Evolutionary conservation across 1,140 invertebrate species (phyloP), one percentile per base, ranked within the genome.

Genomic region (Chionoecetes opilio): DNA sequence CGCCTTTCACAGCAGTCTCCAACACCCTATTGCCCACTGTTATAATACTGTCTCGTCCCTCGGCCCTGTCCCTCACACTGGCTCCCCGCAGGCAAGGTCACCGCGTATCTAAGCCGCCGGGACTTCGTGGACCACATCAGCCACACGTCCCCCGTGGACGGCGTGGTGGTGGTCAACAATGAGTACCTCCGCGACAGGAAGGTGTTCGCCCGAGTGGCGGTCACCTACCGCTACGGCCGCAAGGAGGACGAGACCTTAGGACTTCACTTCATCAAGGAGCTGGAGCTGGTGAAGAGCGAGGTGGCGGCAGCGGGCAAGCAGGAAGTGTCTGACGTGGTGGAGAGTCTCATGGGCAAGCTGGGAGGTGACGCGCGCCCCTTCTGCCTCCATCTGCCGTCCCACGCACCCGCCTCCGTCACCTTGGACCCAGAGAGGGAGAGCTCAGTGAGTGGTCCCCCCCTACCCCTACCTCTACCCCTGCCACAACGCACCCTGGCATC

Each of bases 61-160:
- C n/a, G n/a, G n/a, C n/a, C n/a, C n/a, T n/a, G n/a, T n/a, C n/a
- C 29, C n/a, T 41, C 32, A 14, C 11, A 26, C 84, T 3, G 37
- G 26, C 29, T 85, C 85, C 38, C 92, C 6, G 29, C 88, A 93
- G 92, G 92, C 17, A 93, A 93, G 84, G 37, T 93, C 37, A 93
- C 92, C 21, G 84, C 92, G 29, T 93, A 93, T 41, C 84, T 93
- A 0, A 87, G 38, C 8, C 92, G 84, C 37, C 92, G 92, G 92
- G 92, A 93, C 84, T 93, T 93, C 84, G 92, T 93, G 38, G 92
- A 93, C 82, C 32, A 93, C 92, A 41, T 93, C 82, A 93, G 37
- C 84, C 92, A 85, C 31, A 63, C 84, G 2, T 86, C 84, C 0
- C 92, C 92, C 14, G 92, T 93, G 29, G 92, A 93, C 32, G 92